Conservation (phyloP, 2,113 vertebrate genomes). For the Rhabdomys dilectus region DNA sequence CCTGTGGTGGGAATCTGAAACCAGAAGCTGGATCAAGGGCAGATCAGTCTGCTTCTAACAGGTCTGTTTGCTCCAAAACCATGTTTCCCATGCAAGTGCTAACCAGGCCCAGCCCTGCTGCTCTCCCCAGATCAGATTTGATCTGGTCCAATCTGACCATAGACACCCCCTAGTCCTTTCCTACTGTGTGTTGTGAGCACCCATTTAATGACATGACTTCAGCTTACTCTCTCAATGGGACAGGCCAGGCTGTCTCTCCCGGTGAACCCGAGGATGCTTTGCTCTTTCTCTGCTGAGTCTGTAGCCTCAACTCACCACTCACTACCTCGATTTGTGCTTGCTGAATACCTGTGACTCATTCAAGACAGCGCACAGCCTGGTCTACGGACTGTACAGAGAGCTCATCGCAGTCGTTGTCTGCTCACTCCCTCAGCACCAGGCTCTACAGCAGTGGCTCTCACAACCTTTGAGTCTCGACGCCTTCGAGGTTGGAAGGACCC, state of each 20-base stretch:
- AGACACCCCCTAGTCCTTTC: not conserved
- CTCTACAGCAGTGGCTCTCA: not conserved
- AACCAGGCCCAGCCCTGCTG: not conserved
- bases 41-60: not conserved
- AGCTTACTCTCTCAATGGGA: not conserved
- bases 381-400: not conserved
- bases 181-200: not conserved
- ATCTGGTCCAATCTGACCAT: not conserved
- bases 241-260: not conserved
- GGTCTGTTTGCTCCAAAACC: not conserved
- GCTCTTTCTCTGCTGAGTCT: not conserved
- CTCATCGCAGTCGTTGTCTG: not conserved
- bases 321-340: not conserved
- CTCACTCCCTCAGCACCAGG: not conserved
- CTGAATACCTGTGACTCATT: too few species aligned
- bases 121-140: not conserved
- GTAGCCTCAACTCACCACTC: too few species aligned
- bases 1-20: not conserved
- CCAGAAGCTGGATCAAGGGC: not conserved
- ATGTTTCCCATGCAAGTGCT: not conserved
- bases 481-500: not conserved
- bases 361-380: accelerated
- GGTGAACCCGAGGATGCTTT: not conserved
- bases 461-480: not conserved
- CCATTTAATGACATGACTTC: not conserved